These are phyloP conservation scores for Sarcophaga variegata DNA, from an alignment of 2,888 invertebrate species.

Conservation along the genomic window DNA sequence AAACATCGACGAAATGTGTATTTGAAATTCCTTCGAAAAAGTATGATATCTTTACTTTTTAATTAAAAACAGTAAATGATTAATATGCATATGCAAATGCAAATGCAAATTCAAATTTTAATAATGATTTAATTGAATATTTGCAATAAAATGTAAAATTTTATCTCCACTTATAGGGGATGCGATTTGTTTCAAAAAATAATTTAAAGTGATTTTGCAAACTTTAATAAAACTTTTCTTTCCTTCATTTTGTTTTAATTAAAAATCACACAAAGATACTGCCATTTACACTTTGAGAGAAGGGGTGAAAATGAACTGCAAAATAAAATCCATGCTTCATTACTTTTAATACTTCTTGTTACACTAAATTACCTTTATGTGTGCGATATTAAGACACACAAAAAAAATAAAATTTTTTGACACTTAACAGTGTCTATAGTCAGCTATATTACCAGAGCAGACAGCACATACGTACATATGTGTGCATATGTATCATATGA, in stretches of 20 bases:
- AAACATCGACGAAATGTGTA: background rate
- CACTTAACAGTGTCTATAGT: background rate
- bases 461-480: background rate
- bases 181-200: no score
- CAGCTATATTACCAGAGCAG: background rate
- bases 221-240: no score
- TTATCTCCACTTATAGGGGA: background rate
- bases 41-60: no score
- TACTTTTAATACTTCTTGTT: constrained; percentile 46
- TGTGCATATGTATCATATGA: background rate
- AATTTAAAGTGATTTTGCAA: no score
- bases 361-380: constrained; percentile 61
- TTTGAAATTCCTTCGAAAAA: background rate
- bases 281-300: background rate
- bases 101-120: background rate
- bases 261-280: background rate
- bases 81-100: background rate
- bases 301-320: background rate
- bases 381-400: background rate
- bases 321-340: constrained; percentile 30
- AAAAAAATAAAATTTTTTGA: background rate
- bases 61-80: no score
- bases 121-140: background rate
- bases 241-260: background rate
- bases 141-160: background rate